Percentiles rank a stretch among this genome's conserved stretches.
Evolutionary conservation across 2,113 vertebrate species (phyloP).

Genomic region (Ageneiosus marmoratus): DNA sequence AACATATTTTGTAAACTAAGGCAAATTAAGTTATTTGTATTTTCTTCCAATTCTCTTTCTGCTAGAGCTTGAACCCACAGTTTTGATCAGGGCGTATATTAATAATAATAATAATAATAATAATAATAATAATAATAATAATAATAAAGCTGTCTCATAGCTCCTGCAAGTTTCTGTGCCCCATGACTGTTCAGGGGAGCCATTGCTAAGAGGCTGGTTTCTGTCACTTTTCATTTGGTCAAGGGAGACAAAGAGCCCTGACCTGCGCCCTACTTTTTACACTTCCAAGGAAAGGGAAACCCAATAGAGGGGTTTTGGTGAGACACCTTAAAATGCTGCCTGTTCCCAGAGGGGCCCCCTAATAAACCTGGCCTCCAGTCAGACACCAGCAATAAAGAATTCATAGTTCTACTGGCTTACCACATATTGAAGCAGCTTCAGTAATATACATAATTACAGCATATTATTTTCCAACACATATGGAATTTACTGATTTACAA

Average conservation of each 20-base stretch:
- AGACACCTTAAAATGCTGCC: conserved; percentile 11
- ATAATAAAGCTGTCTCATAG: conserved; percentile 14
- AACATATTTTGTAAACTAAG: background rate
- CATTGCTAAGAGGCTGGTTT: conserved; percentile 26
- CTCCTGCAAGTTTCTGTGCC: conserved; percentile 31
- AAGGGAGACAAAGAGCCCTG: conserved; percentile 35
- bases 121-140: background rate
- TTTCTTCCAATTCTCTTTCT: background rate
- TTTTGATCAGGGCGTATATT: conserved; percentile 12
- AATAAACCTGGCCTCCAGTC: background rate
- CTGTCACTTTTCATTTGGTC: conserved; percentile 45
- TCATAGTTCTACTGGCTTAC: background rate
- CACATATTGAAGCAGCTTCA: background rate
- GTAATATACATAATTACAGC: background rate
- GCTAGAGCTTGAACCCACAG: conserved; percentile 5
- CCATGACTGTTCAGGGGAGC: conserved; percentile 7
- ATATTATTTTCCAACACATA: background rate
- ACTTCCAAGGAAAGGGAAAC: conserved; percentile 40
- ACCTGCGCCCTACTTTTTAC: conserved; percentile 50
- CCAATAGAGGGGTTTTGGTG: conserved; percentile 28
- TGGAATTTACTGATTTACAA: background rate
- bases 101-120: conserved; percentile 6
- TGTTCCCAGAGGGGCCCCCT: background rate
- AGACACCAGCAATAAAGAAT: background rate
- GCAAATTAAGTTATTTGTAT: background rate